phyloP scores from a whole-genome alignment of 2,888 invertebrate species.

The Melanchra persicariae region DNA sequence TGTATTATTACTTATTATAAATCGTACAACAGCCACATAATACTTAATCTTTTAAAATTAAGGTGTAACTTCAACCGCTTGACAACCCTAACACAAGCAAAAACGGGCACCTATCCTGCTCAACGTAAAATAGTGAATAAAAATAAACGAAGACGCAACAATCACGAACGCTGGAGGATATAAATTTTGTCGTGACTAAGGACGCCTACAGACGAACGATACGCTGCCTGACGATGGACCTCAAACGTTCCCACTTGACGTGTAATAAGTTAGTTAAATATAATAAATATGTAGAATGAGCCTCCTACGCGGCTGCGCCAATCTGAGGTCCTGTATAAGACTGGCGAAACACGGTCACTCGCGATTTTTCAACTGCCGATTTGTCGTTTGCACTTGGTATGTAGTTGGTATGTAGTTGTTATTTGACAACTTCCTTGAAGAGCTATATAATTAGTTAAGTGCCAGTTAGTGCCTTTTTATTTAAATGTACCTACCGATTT shows the following conservation, averaged over 20 bases:
- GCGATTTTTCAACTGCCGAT: background rate
- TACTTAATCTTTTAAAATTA: background rate
- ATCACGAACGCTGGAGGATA: slow-evolving; percentile 60
- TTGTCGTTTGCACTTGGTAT: too few species aligned
- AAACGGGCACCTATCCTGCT: slow-evolving; percentile 44
- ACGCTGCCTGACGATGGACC: slow-evolving; percentile 32
- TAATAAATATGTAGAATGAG: background rate
- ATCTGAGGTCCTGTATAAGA: slow-evolving; percentile 1
- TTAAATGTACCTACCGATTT: too few species aligned
- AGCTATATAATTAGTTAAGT: too few species aligned
- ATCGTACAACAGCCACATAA: too few species aligned
- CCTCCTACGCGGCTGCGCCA: background rate
- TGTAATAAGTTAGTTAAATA: slow-evolving; percentile 12
- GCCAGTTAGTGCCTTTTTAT: too few species aligned
- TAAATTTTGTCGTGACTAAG: slow-evolving; percentile 72
- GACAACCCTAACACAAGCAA: slow-evolving; percentile 46
- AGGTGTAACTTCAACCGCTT: background rate
- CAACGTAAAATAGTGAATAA: slow-evolving; percentile 66
- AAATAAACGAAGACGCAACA: slow-evolving; percentile 60
- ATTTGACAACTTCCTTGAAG: too few species aligned
- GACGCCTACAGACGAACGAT: slow-evolving; percentile 66
- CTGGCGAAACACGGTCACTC: background rate
- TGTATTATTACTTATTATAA: too few species aligned
- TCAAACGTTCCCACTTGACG: slow-evolving; percentile 37
- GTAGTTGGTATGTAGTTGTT: too few species aligned